Evolutionary conservation across 1,140 invertebrate genomes (phyloP), one percentile per base, ranked within the genome.

Genomic region (Macrobrachium rosenbergii): DNA sequence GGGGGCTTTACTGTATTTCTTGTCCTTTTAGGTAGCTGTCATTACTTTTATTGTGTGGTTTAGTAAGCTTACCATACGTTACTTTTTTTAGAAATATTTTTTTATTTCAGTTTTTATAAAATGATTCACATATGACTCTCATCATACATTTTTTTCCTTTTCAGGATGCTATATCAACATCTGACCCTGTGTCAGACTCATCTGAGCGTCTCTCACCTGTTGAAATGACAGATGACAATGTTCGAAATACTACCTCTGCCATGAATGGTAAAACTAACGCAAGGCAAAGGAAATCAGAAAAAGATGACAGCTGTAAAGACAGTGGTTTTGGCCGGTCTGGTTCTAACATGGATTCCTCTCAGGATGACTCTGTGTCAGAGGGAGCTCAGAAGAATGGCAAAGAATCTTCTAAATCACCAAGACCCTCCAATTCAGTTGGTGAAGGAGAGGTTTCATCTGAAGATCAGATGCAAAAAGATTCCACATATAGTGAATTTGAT

Each of bases 81-180:
- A 10, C 12, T 8, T 52, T 52, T 52, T 52, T 5, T 2, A 52
- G 52, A 52, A 52, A 37, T 8, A 52, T 52, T 12, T 52, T 2
- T 52, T 52, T 2, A 8, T 52, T 52, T 52, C 52, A n/a, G 5
- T 11, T 75, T 28, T 23, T 28, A 21, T 37, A 23, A 45, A 75
- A 75, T 12, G 0, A 8, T 77, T 45, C 64, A 17, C 10, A 3
- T 64, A 81, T 3, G 37, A 37, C 2, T 28, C 21, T 64, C n/a
- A 45, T 14, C n/a, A 62, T 14, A n/a, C 21, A 37, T 64, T 77
- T n/a, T 77, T 21, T 67, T 43, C 21, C 43, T 69, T 62, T n/a
- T 12, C 78, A 88, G 88, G 88, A 88, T 85, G 88, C 77, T 19
- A 83, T 88, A 67, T 88, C 88, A 19, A 88, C 88, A 75, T 88